These are phyloP conservation scores for Bungarus multicinctus DNA, from an alignment of 2,113 vertebrate species.

Conservation along the genomic window DNA sequence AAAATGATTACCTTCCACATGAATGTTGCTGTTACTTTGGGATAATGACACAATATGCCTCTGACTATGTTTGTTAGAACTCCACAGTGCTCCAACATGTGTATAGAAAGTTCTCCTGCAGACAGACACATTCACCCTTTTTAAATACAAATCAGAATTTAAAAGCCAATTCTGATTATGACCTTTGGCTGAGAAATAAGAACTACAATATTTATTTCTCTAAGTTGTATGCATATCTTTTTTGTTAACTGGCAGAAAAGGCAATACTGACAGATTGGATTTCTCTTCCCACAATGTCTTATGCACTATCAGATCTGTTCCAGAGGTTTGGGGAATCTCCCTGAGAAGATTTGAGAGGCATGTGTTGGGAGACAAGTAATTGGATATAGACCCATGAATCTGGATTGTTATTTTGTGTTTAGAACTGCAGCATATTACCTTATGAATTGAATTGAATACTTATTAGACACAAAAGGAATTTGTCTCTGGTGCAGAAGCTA, in stretches of 20 bases:
- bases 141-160: not conserved
- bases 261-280: not conserved
- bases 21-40: slow-evolving; percentile 38
- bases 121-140: slow-evolving; percentile 14
- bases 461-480: not conserved
- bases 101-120: slow-evolving; percentile 1
- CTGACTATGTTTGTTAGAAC: slow-evolving; percentile 9
- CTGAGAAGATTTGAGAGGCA: not conserved
- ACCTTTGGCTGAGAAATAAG: not conserved
- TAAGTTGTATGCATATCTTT: not conserved
- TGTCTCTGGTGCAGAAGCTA: not conserved
- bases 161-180: not conserved
- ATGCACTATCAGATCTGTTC: not conserved
- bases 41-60: slow-evolving; percentile 37
- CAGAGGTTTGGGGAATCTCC: not conserved
- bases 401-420: not conserved
- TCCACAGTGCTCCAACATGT: not conserved
- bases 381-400: not conserved
- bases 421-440: not conserved
- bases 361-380: not conserved
- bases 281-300: not conserved
- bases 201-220: not conserved
- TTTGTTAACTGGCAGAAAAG: not conserved
- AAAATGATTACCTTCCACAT: slow-evolving; percentile 46
- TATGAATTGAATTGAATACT: not conserved